phyloP scores from a whole-genome alignment of 35 echinoderm and acorn worm species.

The Antedon bifida region DNA sequence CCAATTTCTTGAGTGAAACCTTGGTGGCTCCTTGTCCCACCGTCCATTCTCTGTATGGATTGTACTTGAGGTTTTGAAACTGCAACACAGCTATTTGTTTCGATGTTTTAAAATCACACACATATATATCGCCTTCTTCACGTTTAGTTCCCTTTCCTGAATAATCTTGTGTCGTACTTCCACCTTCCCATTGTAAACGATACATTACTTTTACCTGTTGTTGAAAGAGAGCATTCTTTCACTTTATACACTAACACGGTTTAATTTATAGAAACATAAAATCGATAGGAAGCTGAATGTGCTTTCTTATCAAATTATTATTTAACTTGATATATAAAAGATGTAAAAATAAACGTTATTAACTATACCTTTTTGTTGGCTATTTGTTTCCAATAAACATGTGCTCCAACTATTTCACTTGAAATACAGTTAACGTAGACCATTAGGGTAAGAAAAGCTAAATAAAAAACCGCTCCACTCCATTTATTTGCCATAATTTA shows the following conservation, averaged over 20 bases:
- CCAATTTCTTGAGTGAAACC: not conserved
- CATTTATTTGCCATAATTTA: not conserved
- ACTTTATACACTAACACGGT: too few species aligned
- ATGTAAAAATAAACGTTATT: too few species aligned
- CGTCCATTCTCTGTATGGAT: not conserved
- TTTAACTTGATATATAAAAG: too few species aligned
- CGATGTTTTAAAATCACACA: not conserved
- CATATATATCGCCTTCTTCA: not conserved
- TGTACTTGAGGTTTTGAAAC: not conserved
- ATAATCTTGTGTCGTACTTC: not conserved
- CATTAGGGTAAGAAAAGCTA: not conserved
- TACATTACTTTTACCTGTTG: not conserved
- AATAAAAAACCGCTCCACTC: not conserved
- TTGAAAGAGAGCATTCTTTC: not conserved
- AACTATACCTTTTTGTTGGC: not conserved
- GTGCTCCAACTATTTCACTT: not conserved
- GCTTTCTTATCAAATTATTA: too few species aligned
- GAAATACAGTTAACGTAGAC: not conserved
- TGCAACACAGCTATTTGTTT: not conserved
- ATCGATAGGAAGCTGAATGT: too few species aligned
- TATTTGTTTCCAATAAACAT: not conserved
- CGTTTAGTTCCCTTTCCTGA: not conserved
- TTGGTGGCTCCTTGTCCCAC: not conserved
- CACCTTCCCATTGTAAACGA: not conserved
- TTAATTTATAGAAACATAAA: too few species aligned